Evolutionary conservation across 2,888 invertebrate species (phyloP), one percentile per base, ranked within the genome.

Genomic region (Gnatocerus cornutus): DNA sequence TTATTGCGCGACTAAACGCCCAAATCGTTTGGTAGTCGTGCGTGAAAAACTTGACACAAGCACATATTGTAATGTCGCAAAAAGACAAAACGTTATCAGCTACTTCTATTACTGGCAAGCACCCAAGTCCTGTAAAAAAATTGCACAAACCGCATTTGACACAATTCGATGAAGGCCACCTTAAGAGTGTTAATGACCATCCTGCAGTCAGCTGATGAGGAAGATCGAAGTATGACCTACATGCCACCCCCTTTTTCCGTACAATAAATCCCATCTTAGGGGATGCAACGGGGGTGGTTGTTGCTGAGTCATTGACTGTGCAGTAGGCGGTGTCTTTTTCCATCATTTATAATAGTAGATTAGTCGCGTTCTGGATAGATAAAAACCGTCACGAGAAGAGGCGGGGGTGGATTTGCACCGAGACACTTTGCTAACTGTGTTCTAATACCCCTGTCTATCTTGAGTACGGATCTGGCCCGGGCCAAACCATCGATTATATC

Each of bases 341-440:
- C 76, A 80, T 82, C 82, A 82, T 83, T 83, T 81, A 83, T 83
- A 83, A 82, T 78, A 80, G 80, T 79, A 82, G 82, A 82, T 82
- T 82, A 81, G 76, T 73, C 76, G 50, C 72, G 80, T 79, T 78
- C 79, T 74, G 74, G 74, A 69, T 46, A 66, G 81, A 80, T 80
- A 80, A 82, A 81, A 82, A 80, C 76, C 74, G 46, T 56, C 43
- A 71, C 71, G 72, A 72, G 62, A 59, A 72, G 59, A 46, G 65
- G 69, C 53, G 64, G 71, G 61, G 68, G 74, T 76, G 79, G 79
- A 79, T 81, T 80, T 80, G 73, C 75, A 73, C 71, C 62, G 73
- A 79, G 81, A 80, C 80, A 79, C 80, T 82, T 81, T 75, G 81
- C 81, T 82, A 82, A 83, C 83, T 81, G 81, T 80, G 79, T 79